phyloP scores from a whole-genome alignment of 2,797 vertebrate genomes.

The Lutjanus campechanus region DNA sequence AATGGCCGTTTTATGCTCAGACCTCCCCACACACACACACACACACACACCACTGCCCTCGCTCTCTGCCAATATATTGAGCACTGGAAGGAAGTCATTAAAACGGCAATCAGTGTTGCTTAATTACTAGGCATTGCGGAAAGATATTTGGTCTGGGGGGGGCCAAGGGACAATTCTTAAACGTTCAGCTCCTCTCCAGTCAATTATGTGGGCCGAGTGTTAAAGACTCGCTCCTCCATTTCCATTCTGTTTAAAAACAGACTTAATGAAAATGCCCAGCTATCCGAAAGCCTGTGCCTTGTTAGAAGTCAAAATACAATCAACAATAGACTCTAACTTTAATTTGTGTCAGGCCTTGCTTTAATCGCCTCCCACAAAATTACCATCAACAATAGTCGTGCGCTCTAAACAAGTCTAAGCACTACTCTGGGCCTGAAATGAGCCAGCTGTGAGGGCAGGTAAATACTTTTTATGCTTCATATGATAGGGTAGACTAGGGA shows the following conservation, averaged over 20 bases:
- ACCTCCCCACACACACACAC: background rate
- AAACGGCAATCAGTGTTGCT: conserved; percentile 77
- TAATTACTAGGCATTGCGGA: conserved; percentile 76
- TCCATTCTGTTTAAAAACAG: conserved; percentile 64
- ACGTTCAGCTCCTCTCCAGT: conserved; percentile 58
- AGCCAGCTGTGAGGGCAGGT: conserved; percentile 20
- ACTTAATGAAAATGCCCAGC: conserved; percentile 66
- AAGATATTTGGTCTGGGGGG: conserved; percentile 58
- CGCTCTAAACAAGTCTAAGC: conserved; percentile 26
- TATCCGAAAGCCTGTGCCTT: conserved; percentile 41
- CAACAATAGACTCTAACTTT: conserved; percentile 61
- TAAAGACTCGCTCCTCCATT: conserved; percentile 63
- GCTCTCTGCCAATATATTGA: conserved; percentile 57
- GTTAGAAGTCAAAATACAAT: conserved; percentile 71
- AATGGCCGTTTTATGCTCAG: conserved; percentile 47
- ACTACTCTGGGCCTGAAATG: conserved; percentile 18
- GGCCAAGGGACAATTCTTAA: conserved; percentile 58
- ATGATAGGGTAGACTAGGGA: background rate
- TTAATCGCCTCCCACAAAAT: conserved; percentile 68
- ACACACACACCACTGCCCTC: conserved; percentile 7
- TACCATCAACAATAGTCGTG: conserved; percentile 53
- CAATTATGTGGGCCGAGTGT: conserved; percentile 67
- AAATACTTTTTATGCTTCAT: conserved; percentile 15
- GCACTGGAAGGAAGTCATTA: conserved; percentile 77
- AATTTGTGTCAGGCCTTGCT: conserved; percentile 58